Base-by-base conservation (phyloP, 2,888 invertebrate genomes). In the Agrochola circellaris region DNA sequence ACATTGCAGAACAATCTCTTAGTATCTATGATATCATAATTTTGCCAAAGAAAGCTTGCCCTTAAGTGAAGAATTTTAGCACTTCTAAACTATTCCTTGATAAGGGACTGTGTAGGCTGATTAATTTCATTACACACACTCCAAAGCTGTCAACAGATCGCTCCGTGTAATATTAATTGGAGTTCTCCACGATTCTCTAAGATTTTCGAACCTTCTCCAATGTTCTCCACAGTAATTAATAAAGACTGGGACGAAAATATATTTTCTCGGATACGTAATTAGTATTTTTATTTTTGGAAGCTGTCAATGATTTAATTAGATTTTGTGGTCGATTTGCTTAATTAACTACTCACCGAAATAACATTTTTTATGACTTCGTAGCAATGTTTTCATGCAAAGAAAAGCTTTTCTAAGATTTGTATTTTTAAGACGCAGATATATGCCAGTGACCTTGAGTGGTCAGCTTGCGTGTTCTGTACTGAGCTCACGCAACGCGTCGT, bases 11-110 rank as follows among this genome's bases (percentile, higher is more conserved):
- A 48, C 17, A 17, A 17, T 48, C 5, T 15, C 45, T 48, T 5
- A 48, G 15, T 15, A 45, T 0, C 15, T 45, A 23, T 20, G 20
- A 20, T 20, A 8, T 51, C 23, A 48, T 48, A 66, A 23, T 48
- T 48, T 20, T 5, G 15, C 23, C 0, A 3, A n/a, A 34, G 7
- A 6, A 5, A 34, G 6, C 72, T 62, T 68, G 1, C 62, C 84
- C 75, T 85, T 84, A 86, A 88, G 48, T 42, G 51, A 83, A 88
- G 83, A 79, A 86, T 86, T 78, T 77, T 42, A 78, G 61, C 72
- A 60, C 77, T 78, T 77, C 72, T 79, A 86, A 87, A 87, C 83
- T 87, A 88, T 87, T 79, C 68, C 78, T 76, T 83, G 85, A 81
- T 81, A 79, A 85, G 85, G 89, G 79, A 76, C 68, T 61, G 51